A percentile compares a stretch with the other conserved stretches of the same genome.
Conservation (phyloP, 2,888 invertebrate species). For the Rugalucina vietnamica region DNA sequence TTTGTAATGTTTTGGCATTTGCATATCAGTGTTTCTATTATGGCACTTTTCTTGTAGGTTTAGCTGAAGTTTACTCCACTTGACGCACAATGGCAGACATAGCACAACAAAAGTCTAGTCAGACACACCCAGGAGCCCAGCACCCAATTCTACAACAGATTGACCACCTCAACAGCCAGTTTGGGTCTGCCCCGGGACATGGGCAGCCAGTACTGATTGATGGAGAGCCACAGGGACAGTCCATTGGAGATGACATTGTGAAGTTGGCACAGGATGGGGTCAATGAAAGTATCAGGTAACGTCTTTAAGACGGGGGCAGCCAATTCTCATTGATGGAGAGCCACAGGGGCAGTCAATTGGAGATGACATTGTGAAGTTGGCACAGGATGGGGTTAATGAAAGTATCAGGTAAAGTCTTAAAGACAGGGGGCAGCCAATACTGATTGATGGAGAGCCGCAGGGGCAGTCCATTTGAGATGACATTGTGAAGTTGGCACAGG, state of each 20-base stretch:
- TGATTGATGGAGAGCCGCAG: conserved; percentile 1
- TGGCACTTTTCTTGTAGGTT: too few species aligned
- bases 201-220: conserved; percentile 15
- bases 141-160: conserved; percentile 73
- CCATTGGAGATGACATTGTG: conserved; percentile 69
- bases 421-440: conserved; percentile 21
- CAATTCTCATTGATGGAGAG: conserved; percentile 9
- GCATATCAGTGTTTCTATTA: too few species aligned
- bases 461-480: conserved; percentile 63
- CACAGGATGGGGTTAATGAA: conserved; percentile 78
- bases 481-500: conserved; percentile 73
- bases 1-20: too few species aligned
- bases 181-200: conserved; percentile 20
- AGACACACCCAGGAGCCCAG: conserved; percentile 48
- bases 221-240: conserved; percentile 11
- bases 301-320: conserved; percentile 5
- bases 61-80: too few species aligned
- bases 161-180: conserved; percentile 57
- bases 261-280: conserved; percentile 77
- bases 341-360: conserved; percentile 28
- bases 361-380: conserved; percentile 74
- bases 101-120: conserved; percentile 51
- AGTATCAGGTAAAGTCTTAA: conserved; percentile 71
- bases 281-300: conserved; percentile 78
- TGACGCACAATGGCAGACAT: background rate